Conservation (phyloP, 2,888 invertebrate genomes). For the Dendrolimus houi region DNA sequence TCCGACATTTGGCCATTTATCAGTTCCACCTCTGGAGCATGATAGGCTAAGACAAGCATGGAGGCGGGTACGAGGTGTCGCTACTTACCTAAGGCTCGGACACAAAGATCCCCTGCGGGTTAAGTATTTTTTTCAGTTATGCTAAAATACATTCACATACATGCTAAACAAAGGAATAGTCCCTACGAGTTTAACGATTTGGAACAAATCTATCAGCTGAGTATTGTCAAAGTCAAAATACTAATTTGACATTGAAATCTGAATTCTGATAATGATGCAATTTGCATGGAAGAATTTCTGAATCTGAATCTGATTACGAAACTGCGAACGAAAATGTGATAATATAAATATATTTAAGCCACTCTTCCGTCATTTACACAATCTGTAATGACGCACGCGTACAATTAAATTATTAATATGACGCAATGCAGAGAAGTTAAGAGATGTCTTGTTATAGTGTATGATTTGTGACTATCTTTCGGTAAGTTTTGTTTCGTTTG, state of each 20-base stretch:
- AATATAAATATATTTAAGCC: neutral
- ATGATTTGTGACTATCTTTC: too few species aligned
- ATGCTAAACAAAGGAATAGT: too few species aligned
- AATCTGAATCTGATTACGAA: conserved; percentile 3
- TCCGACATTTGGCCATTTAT: too few species aligned
- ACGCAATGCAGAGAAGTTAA: neutral
- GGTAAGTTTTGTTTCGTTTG: too few species aligned
- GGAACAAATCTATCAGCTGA: conserved; percentile 20
- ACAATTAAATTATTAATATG: neutral
- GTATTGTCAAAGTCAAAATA: conserved; percentile 10
- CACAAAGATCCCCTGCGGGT: too few species aligned
- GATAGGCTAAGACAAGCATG: too few species aligned
- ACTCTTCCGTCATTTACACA: neutral
- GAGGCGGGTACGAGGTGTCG: too few species aligned
- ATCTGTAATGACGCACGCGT: neutral
- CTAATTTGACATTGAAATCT: conserved; percentile 6
- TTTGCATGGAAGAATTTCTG: neutral
- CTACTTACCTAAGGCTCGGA: too few species aligned
- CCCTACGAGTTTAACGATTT: neutral
- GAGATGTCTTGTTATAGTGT: too few species aligned
- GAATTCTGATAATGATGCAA: neutral
- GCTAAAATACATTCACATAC: too few species aligned
- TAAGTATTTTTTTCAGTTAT: too few species aligned
- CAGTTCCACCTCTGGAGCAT: too few species aligned
- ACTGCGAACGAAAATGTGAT: conserved; percentile 1